Base-by-base conservation (phyloP, 1,140 invertebrate species). In the Heliconius nattereri region DNA sequence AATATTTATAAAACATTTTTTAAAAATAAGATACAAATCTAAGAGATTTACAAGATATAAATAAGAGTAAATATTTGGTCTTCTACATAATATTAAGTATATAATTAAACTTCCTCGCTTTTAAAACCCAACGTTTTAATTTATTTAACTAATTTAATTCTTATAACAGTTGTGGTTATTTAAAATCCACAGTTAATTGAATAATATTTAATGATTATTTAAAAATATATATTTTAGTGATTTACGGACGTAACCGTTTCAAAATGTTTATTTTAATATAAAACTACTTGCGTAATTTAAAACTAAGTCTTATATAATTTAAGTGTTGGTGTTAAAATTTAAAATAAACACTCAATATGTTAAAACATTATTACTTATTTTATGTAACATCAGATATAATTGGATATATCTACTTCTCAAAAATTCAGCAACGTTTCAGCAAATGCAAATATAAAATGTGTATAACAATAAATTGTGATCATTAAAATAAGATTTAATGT, bases 221-320 rank as follows among this genome's bases (percentile, higher is more conserved):
- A 45, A 70, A 60, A 71, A 76, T 29, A 76, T 49, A 40, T 66
- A 13, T 40, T 40, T 5, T 70, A 70, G 29, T 45, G 40, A 45
- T 13, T 29, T n/a, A 45, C 75, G 75, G 75, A 76, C 75, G 75
- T 70, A n/a, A 70, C 57, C 75, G 37, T 70, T 76, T 66, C 60
- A 76, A 76, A 32, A 29, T 45, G n/a, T 29, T 57, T 70, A 26
- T 76, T 40, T 20, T 29, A 49, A 20, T 72, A 72, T 37, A 72
- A 72, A 40, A 35, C 26, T 19, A 71, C 35, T 16, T 72, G 20
- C 32, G 9, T 37, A 72, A 37, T 72, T 72, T 72, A 66, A 66
- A 66, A 26, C 60, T 66, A 66, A 26, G 3, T 13, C 23, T 66
- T 40, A 40, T 71, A 70, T 20, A 66, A 66, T 76, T 20, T 11